Base-by-base conservation (phyloP, 2,888 invertebrate genomes). In the Oscheius sp. region DNA sequence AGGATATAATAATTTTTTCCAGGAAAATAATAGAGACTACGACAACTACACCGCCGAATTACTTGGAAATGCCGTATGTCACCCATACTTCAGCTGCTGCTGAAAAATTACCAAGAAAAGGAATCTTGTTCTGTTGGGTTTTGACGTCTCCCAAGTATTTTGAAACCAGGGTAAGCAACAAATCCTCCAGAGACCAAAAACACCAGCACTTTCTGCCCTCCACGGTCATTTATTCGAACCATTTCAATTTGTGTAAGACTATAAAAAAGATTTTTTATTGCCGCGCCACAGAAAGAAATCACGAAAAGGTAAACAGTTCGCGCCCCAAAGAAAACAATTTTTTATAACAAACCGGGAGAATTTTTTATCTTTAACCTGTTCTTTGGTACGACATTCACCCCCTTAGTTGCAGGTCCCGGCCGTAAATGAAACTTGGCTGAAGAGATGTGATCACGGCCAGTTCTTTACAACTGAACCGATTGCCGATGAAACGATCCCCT, bases 361-460 rank as follows among this genome's bases (percentile, higher is more conserved):
- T 49, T 18, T 21, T 21, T 49, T 16, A 21, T 49, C 49, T 49
- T 49, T 21, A 7, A 16, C 3, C 3, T 18, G 21, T 21, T 21
- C 49, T 16, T 49, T 49, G 16, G n/a, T 49, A n/a, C 13, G 49
- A 49, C 49, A 5, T 49, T 21, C 16, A 2, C 49, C n/a, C 16
- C 49, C 23, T 16, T n/a, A n/a, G n/a, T 52, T 70, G 25, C 21
- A 58, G 58, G 58, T 70, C 13, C 70, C 59, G 18, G 83, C 83
- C 0, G 78, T 84, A n/a, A 83, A 82, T 64, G 81, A 79, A 52
- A 84, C 84, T 9, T 84, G 84, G 84, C 76, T 84, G 55, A 76
- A 76, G 25, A 71, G 83, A 12, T 82, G 82, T 56, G 83, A 83
- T 61, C 82, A 84, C 73, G 84, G 83, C 12, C 79, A 82, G 63